Evolutionary conservation across 2,888 invertebrate genomes (phyloP).

Genomic region (Drosophila pseudotakahashii): DNA sequence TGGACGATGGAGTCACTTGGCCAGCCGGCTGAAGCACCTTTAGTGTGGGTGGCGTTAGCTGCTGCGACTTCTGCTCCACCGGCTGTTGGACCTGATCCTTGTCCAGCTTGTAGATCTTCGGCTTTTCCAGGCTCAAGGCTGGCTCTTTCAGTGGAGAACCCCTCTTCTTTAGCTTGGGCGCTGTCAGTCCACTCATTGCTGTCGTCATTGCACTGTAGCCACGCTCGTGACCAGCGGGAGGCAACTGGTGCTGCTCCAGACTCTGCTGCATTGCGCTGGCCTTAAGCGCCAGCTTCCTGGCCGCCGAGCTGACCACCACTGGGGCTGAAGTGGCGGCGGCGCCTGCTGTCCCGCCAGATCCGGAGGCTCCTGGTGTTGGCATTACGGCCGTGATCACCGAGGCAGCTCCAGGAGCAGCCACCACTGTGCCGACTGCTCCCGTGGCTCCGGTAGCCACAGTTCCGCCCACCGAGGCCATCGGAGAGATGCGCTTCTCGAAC

Average conservation of each 20-base stretch:
- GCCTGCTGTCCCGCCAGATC: not conserved
- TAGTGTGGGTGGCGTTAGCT: constrained; percentile 10
- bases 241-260: constrained; percentile 49
- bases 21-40: constrained; percentile 1
- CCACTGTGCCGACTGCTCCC: not conserved
- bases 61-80: constrained; percentile 37
- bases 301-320: constrained; percentile 24
- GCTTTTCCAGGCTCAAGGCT: constrained; percentile 61
- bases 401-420: constrained; percentile 2
- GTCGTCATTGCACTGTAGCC: not conserved
- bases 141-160: constrained; percentile 81
- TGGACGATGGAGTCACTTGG: not conserved
- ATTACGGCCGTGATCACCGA: constrained; percentile 37
- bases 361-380: constrained; percentile 7
- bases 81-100: constrained; percentile 31
- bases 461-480: constrained; percentile 57
- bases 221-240: constrained; percentile 1
- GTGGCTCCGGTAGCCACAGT: constrained; percentile 8
- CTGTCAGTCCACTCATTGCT: not conserved
- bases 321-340: constrained; percentile 11
- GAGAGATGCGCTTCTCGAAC: constrained; percentile 88
- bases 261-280: constrained; percentile 46
- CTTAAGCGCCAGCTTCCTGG: constrained; percentile 56
- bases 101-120: constrained; percentile 67
- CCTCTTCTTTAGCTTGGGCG: constrained; percentile 75